Base-by-base conservation (phyloP, 2,113 vertebrate genomes). In the Pyrgilauda ruficollis region DNA sequence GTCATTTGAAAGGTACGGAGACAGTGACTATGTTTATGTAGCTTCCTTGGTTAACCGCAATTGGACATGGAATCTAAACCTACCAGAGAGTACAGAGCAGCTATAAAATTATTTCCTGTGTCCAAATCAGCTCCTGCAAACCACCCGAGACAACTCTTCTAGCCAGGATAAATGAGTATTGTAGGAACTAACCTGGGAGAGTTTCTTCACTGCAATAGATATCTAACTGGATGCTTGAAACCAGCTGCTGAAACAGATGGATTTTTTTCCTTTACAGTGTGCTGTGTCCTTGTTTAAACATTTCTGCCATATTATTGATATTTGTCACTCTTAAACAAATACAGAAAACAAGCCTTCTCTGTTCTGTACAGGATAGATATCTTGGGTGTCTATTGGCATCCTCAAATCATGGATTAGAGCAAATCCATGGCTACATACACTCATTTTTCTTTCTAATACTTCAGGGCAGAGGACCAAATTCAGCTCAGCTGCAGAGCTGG, bases 391-490 rank as follows among this genome's bases (percentile, higher is more conserved):
- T 90, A 55, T 31, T 49, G 27, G 37, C 69, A 93, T 58, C 63
- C 43, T 96, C 67, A 63, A 73, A 91, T 69, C 59, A 39, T 27
- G 23, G 84, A 75, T 79, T 94, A 89, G 70, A 84, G 53, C 49
- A 96, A 96, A 88, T 93, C 66, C 75, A 59, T 58, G 55, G 52
- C 52, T 85, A 43, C 18, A 66, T 63, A 55, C 31, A 37, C 27
- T 87, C 85, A 85, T 95, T 96, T 96, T 95, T 96, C 75, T 96
- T 93, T 85, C 87, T 91, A 94, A 80, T 39, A 70, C 79, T 95
- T 97, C 79, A 95, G 94, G 94, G 94, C 82, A 93, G 68, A 88
- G 35, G 85, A 94, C 90, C 94, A 96, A 96, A 82, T 86, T 89
- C 53, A 90, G 79, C 90, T 96, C 79, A 95, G 93, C 93, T 95